A percentile compares a stretch with the other conserved stretches of the same genome.
phyloP scores from a whole-genome alignment of 1,140 invertebrate genomes.

The Leucophenga varia region DNA sequence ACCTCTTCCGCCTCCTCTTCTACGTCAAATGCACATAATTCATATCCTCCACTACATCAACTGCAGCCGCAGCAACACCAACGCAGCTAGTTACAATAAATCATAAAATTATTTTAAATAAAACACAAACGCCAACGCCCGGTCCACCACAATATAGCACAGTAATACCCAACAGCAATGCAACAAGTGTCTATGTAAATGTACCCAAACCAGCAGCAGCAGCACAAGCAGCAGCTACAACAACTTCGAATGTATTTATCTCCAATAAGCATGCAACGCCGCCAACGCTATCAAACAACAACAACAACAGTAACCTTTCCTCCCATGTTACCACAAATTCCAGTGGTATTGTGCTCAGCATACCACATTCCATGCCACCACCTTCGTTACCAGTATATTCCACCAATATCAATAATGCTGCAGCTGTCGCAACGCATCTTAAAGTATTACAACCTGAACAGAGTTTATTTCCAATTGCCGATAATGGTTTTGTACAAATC shows the following conservation, averaged over 20 bases:
- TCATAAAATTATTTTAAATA: conserved; percentile 54
- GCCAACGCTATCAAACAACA: too few species aligned
- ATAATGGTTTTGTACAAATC: conserved; percentile 55
- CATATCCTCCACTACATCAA: conserved; percentile 16
- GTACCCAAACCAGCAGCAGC: conserved; percentile 22
- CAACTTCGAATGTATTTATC: not conserved
- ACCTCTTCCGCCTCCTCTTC: conserved; percentile 2
- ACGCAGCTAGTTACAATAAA: conserved; percentile 50
- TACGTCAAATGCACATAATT: not conserved
- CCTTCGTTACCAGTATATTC: conserved; percentile 2
- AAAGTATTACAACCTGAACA: conserved; percentile 3
- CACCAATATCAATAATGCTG: not conserved
- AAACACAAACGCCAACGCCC: conserved; percentile 40
- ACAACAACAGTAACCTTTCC: too few species aligned
- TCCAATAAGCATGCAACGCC: not conserved
- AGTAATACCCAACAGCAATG: conserved; percentile 13
- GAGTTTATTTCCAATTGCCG: conserved; percentile 47
- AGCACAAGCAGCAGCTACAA: conserved; percentile 1
- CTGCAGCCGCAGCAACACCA: not conserved
- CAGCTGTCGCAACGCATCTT: conserved; percentile 15
- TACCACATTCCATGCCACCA: not conserved
- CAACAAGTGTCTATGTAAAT: conserved; percentile 39
- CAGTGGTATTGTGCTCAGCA: not conserved
- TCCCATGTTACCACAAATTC: not conserved
- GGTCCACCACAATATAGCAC: conserved; percentile 9